These are phyloP conservation scores for Neostethus bicornis DNA, from an alignment of 2,797 vertebrate genomes.

Conservation along the genomic window DNA sequence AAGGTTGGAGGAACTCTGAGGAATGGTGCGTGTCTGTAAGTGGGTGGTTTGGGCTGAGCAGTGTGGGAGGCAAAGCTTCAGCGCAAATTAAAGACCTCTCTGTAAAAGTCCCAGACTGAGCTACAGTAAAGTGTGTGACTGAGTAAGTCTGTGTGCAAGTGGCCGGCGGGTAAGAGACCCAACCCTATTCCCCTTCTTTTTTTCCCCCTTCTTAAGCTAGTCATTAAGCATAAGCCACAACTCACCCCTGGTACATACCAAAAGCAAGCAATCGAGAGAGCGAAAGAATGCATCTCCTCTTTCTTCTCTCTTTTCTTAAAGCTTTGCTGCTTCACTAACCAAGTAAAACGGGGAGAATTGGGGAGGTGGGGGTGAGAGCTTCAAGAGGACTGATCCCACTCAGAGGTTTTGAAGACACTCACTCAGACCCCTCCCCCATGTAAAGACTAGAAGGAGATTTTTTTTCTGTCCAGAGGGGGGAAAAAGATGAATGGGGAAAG, in stretches of 20 bases:
- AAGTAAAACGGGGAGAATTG: constrained; percentile 65
- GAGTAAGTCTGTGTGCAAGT: constrained; percentile 52
- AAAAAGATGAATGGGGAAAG: constrained; percentile 77
- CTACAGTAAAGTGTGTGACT: constrained; percentile 58
- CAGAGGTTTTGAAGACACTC: constrained; percentile 52
- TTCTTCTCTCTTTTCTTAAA: constrained; percentile 66
- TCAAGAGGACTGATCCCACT: constrained; percentile 60
- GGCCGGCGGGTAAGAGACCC: constrained; percentile 49
- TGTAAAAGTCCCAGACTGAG: constrained; percentile 77
- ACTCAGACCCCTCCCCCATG: constrained; percentile 54
- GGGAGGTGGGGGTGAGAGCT: constrained; percentile 21
- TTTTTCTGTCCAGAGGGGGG: constrained; percentile 56
- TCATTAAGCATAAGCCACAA: constrained; percentile 78
- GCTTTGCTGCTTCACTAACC: constrained; percentile 80
- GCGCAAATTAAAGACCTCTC: constrained; percentile 80
- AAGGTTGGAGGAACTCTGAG: constrained; percentile 41
- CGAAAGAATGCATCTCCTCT: constrained; percentile 72
- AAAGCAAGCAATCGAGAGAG: constrained; percentile 66
- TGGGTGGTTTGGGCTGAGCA: constrained; percentile 75
- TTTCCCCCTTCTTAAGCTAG: constrained; percentile 52
- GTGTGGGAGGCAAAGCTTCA: constrained; percentile 76
- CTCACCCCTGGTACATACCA: constrained; percentile 62
- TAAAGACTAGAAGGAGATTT: constrained; percentile 56
- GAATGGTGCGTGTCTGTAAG: constrained; percentile 69
- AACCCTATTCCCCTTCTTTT: constrained; percentile 31